phyloP scores from a whole-genome alignment of 2,888 invertebrate species.

The Cataglyphis altisquamis region DNA sequence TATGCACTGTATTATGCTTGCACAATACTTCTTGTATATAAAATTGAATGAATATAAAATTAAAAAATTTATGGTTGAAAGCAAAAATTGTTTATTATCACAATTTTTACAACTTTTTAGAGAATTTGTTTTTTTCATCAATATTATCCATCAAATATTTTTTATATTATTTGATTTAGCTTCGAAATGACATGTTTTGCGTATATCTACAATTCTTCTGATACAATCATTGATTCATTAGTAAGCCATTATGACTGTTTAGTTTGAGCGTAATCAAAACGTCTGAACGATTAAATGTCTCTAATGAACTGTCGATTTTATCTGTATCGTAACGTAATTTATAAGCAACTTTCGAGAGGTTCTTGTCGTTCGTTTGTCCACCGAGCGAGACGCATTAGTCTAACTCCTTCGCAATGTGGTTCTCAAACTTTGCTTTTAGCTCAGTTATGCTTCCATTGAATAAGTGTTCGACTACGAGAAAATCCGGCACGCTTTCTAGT shows the following conservation, averaged over 20 bases:
- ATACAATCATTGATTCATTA: background rate
- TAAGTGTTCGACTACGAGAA: slow-evolving; percentile 46
- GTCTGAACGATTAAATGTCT: slow-evolving; percentile 10
- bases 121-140: background rate
- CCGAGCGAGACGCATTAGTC: slow-evolving; percentile 67
- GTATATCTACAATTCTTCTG: background rate
- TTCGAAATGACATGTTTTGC: background rate
- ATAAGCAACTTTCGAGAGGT: slow-evolving; percentile 64
- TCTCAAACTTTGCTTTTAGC: slow-evolving; percentile 76
- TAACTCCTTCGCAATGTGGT: slow-evolving; percentile 67
- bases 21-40: background rate
- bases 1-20: background rate
- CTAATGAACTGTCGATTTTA: slow-evolving; percentile 32
- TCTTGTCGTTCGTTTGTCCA: slow-evolving; percentile 54
- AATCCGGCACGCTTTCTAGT: slow-evolving; percentile 64
- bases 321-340: slow-evolving; percentile 62
- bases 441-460: slow-evolving; percentile 60
- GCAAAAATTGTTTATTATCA: background rate
- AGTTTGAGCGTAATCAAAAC: background rate
- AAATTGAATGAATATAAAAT: background rate
- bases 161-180: background rate
- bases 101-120: background rate
- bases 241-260: background rate
- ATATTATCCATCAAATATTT: background rate
- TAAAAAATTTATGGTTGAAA: background rate